phyloP scores from a whole-genome alignment of 2,797 vertebrate genomes.

The Lutra lutra region DNA sequence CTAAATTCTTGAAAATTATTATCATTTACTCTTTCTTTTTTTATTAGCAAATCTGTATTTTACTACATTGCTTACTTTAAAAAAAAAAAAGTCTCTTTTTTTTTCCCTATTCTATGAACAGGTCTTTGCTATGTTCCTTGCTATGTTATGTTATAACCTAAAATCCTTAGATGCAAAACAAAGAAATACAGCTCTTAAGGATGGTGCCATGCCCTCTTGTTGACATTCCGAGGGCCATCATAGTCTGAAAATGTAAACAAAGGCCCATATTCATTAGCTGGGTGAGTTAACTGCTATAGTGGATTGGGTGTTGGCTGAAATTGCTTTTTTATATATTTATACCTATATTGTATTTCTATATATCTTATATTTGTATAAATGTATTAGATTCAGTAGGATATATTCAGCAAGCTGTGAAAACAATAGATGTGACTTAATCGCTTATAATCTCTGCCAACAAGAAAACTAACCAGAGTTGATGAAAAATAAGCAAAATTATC shows the following conservation, averaged over 20 bases:
- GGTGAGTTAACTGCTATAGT: neutral
- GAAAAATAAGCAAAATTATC: neutral
- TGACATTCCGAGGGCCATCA: neutral
- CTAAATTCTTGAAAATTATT: neutral
- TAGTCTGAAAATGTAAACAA: neutral
- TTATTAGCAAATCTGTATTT: neutral
- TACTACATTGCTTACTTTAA: neutral
- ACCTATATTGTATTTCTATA: neutral
- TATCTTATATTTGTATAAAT: neutral
- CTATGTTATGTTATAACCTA: neutral
- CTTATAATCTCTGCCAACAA: neutral
- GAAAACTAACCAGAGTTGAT: constrained; percentile 8
- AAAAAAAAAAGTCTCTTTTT: neutral
- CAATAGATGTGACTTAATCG: neutral
- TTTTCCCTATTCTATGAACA: neutral
- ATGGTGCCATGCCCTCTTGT: neutral
- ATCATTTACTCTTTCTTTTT: neutral
- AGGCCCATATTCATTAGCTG: neutral
- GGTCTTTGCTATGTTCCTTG: neutral
- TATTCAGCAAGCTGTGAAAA: constrained; percentile 19
- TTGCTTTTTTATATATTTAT: neutral
- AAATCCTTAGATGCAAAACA: neutral
- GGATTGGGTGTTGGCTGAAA: neutral
- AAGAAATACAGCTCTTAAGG: neutral
- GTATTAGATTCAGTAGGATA: neutral